Base-by-base conservation (phyloP, 64 coral and sea anemone species). In the Exaiptasia diaphana region DNA sequence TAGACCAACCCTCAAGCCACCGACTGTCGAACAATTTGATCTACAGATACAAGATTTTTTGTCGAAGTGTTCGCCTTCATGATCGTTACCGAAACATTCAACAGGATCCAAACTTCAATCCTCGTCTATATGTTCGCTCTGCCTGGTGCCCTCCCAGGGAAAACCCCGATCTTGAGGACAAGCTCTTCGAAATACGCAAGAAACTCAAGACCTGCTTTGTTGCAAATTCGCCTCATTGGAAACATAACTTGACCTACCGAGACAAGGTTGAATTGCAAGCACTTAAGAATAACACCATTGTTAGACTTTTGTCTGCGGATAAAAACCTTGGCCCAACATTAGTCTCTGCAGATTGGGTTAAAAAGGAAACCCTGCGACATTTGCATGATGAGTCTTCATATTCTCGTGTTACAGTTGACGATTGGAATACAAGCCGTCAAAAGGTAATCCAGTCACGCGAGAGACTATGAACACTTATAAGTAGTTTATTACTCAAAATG, bases 51-150 rank as follows among this genome's bases (percentile, higher is more conserved):
- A 63, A 80, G 50, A 80, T 11, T 88, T n/a, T 88, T 79, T 45
- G 64, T 80, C 75, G 74, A 56, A 78, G 73, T 29, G 85, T 80
- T 49, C 64, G 52, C 52, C 64, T 88, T 41, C 64, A 35, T 2
- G 54, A 48, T 29, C 56, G 50, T 43, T 88, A 71, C 38, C 36
- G 20, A 7, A 55, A 59, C 38, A 33, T 56, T 37, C 41, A 53
- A 63, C 55, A 43, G 39, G 75, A 88, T 24, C 75, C 85, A 22
- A 32, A 88, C 37, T 88, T 80, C 12, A 88, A 88, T 59, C 75
- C 85, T 23, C 38, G 75, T 18, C n/a, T 88, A 28, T 88, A 80
- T 50, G 75, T 88, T 1, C 65, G 37, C 14, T 59, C 74, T 21
- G 27, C 20, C 27, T 88, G 85, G 85, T 78, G 76, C 44, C 85